Evolutionary conservation across 2,797 vertebrate genomes (phyloP).

Genomic region (Monodelphis domestica): DNA sequence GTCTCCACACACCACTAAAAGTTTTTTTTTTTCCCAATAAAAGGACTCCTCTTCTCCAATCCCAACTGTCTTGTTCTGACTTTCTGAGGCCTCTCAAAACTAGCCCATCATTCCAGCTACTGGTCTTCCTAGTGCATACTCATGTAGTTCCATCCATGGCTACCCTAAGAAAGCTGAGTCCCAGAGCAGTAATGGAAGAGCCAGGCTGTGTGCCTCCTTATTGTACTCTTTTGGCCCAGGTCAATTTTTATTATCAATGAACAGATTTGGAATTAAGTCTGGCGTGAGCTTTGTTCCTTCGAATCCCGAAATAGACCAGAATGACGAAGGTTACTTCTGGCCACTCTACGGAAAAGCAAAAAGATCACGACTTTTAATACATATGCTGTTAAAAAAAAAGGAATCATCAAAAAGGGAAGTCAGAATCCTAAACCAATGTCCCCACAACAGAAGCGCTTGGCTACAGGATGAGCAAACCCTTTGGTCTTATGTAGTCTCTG

Average conservation of each 20-base stretch:
- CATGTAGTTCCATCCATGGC: not conserved
- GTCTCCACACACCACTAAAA: not conserved
- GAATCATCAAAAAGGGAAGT: slow-evolving; percentile 72
- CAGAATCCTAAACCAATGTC: slow-evolving; percentile 64
- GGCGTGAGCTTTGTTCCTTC: not conserved
- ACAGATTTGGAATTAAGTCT: not conserved
- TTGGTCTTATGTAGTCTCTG: slow-evolving; percentile 22
- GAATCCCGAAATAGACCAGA: not conserved
- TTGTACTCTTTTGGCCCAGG: not conserved
- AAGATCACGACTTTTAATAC: not conserved
- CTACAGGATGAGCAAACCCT: slow-evolving; percentile 26
- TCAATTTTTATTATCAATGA: not conserved
- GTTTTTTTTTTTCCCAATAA: not conserved
- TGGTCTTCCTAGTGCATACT: not conserved
- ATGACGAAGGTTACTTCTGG: not conserved
- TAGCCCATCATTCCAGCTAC: not conserved
- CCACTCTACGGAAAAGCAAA: not conserved
- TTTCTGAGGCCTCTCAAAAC: not conserved
- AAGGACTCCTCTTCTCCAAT: not conserved
- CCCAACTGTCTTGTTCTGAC: not conserved
- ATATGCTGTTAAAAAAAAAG: not conserved
- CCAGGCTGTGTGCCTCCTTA: not conserved
- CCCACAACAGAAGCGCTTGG: not conserved
- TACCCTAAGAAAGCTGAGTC: not conserved
- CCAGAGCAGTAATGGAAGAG: not conserved